A percentile compares a stretch with the other conserved stretches of the same genome.
Evolutionary conservation across 2,888 invertebrate genomes (phyloP).

Genomic region (Noctua janthe): DNA sequence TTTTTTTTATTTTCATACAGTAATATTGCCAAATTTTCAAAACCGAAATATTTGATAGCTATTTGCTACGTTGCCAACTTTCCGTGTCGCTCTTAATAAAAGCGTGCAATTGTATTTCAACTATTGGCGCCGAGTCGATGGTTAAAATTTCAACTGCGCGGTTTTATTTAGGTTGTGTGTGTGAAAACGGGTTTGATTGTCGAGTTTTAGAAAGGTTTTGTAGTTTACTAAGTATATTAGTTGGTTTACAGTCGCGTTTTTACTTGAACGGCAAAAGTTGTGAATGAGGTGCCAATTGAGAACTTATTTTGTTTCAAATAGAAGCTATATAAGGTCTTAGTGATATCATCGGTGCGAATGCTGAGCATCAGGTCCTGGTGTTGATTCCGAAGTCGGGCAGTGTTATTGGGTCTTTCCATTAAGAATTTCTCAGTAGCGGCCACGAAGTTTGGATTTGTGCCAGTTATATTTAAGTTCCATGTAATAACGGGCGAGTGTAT

Average conservation of each 20-base stretch:
- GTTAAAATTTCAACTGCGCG: neutral
- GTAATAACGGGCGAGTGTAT: neutral
- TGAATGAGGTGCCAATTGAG: neutral
- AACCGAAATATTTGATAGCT: too few relatives aligned
- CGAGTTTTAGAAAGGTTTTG: constrained; percentile 49
- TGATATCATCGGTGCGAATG: neutral
- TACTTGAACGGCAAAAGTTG: neutral
- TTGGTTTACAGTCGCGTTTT: constrained; percentile 27
- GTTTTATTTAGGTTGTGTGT: neutral
- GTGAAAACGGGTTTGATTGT: constrained; percentile 13
- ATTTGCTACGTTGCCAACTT: too few relatives aligned
- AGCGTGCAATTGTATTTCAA: neutral
- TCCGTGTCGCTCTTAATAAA: neutral
- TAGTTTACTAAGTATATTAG: constrained; percentile 51
- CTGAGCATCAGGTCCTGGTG: neutral
- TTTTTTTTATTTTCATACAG: too few relatives aligned
- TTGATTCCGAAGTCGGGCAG: neutral
- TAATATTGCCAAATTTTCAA: too few relatives aligned
- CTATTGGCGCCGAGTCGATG: neutral
- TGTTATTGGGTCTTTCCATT: neutral
- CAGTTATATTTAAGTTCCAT: neutral
- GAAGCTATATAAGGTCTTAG: neutral
- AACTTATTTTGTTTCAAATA: neutral
- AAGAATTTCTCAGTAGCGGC: neutral
- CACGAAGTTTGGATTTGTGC: neutral